Conservation (phyloP, 2,797 vertebrate genomes). For the Ctenopoma multispine region DNA sequence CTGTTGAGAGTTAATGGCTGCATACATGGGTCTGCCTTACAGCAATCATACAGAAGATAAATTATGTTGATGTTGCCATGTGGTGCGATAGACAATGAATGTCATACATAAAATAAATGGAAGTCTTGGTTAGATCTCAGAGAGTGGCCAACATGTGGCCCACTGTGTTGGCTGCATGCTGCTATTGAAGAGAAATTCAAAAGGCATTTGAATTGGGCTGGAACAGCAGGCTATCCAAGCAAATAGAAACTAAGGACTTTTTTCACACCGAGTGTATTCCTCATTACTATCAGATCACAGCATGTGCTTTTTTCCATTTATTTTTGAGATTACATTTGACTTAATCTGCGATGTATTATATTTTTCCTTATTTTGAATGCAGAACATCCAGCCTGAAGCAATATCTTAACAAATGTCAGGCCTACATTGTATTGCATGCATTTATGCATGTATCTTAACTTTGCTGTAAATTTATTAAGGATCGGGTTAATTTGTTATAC, state of each 20-base stretch:
- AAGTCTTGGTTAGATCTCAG: slow-evolving; percentile 8
- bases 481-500: slow-evolving; percentile 14
- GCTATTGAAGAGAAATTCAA: slow-evolving; percentile 38
- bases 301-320: slow-evolving; percentile 21
- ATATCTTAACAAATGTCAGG: slow-evolving; percentile 16
- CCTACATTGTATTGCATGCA: slow-evolving; percentile 43
- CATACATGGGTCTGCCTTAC: not conserved
- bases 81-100: slow-evolving; percentile 14
- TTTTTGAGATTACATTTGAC: slow-evolving; percentile 50
- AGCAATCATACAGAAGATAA: slow-evolving; percentile 7
- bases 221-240: slow-evolving; percentile 30
- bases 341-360: slow-evolving; percentile 29
- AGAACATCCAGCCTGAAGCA: slow-evolving; percentile 23
- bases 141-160: slow-evolving; percentile 21
- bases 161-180: slow-evolving; percentile 10
- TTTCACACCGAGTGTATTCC: slow-evolving; percentile 32
- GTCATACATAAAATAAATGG: slow-evolving; percentile 6
- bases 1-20: slow-evolving; percentile 18
- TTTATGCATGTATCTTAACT: slow-evolving; percentile 38
- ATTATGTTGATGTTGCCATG: slow-evolving; percentile 8
- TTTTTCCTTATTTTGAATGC: slow-evolving; percentile 18
- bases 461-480: slow-evolving; percentile 13
- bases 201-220: slow-evolving; percentile 42
- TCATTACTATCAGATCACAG: slow-evolving; percentile 42
- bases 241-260: slow-evolving; percentile 34